Base-by-base conservation (phyloP, 2,888 invertebrate species). In the Euzetes globulus region DNA sequence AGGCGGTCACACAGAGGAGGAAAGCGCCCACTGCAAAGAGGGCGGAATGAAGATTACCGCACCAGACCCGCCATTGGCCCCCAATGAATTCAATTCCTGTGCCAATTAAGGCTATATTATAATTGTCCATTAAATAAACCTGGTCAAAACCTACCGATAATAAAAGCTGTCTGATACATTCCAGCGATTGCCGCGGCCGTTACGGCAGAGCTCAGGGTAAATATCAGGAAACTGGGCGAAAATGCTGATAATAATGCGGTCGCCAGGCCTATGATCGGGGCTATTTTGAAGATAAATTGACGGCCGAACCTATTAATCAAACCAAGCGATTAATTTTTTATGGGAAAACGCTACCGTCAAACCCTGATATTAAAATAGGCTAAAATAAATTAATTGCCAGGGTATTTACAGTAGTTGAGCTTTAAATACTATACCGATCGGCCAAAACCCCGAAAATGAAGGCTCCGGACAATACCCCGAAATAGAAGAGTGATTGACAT, bases 111-210 rank as follows among this genome's bases (percentile, higher is more conserved):
- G 22, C n/a, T 19, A 3, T 19, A 19, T 52, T 4, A 52, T 52
- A n/a, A 52, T 19, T 52, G 19, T 19, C 19, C 4, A 22, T 13
- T 15, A 4, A 52, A 52, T 19, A 22, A 19, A 15, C n/a, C n/a
- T 52, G 47, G 41, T 3, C 47, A 19, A n/a, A n/a, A n/a, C n/a
- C n/a, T 19, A 52, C 73, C 73, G 6, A 73, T 70, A 47, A 65
- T 55, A n/a, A 73, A 73, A 22, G 73, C 68, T 22, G 73, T 45
- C 47, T 73, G 73, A 52, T 73, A 73, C 37, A 68, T 41, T 17
- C 68, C 73, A 1, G 73, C 68, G 17, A 73, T 68, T n/a, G 22
- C 37, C 11, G 68, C 68, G 11, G 65, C 73, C 47, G 63, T 73
- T 29, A 73, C 13, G 19, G 68, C 22, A 15, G 47, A 9, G 27